Conservation (phyloP, 2,888 invertebrate genomes). For the Meghimatium bilineatum region DNA sequence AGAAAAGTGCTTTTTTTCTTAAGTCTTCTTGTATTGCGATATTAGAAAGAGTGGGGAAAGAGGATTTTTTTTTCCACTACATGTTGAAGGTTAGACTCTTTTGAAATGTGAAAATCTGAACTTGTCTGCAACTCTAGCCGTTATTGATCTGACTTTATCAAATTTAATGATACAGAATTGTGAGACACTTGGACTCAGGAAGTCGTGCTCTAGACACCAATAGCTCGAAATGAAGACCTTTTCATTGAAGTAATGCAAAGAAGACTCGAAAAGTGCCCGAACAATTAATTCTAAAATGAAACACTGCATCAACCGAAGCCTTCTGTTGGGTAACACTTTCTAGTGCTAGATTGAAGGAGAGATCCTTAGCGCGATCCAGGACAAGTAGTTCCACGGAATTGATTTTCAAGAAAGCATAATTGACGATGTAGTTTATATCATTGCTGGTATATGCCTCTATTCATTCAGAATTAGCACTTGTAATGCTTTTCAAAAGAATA, state of each 20-base stretch:
- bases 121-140: background rate
- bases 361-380: background rate
- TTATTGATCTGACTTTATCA: slow-evolving; percentile 44
- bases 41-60: background rate
- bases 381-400: background rate
- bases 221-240: slow-evolving; percentile 28
- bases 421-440: background rate
- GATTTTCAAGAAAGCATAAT: background rate
- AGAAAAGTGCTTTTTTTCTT: slow-evolving; percentile 12
- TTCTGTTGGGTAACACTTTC: background rate
- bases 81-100: slow-evolving; percentile 1
- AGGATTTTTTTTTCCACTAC: background rate
- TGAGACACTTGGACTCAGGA: slow-evolving; percentile 29
- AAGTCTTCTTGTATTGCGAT: background rate
- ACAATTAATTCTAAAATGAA: slow-evolving; percentile 38
- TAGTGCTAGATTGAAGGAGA: background rate
- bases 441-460: background rate
- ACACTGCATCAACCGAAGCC: slow-evolving; percentile 32
- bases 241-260: slow-evolving; percentile 19
- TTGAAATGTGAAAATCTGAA: slow-evolving; percentile 13
- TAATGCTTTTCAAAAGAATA: background rate
- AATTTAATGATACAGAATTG: slow-evolving; percentile 37
- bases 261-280: slow-evolving; percentile 33
- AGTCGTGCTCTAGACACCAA: slow-evolving; percentile 12
- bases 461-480: background rate